phyloP scores from a whole-genome alignment of 1,140 invertebrate genomes.

The Drosophila persimilis region DNA sequence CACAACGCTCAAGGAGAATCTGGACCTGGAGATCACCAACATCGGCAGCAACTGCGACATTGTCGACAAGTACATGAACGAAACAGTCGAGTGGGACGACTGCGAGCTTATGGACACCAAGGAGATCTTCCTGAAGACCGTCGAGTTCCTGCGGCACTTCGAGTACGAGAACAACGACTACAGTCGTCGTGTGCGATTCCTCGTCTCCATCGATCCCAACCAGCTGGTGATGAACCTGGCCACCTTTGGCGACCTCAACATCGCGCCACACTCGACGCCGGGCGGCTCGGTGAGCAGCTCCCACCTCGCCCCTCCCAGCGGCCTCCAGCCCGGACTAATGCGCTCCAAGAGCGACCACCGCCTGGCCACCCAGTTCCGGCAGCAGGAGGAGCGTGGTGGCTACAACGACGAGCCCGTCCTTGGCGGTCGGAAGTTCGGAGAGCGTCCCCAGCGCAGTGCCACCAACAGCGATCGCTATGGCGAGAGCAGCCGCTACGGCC shows the following conservation, averaged over 20 bases:
- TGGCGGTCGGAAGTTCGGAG: slow-evolving; percentile 89
- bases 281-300: slow-evolving; percentile 82
- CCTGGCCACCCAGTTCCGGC: slow-evolving; percentile 93
- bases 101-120: slow-evolving; percentile 95
- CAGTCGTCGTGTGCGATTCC: slow-evolving; percentile 91
- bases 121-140: slow-evolving; percentile 96
- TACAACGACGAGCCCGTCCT: slow-evolving; percentile 86
- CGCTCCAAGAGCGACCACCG: slow-evolving; percentile 97
- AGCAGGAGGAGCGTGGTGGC: slow-evolving; percentile 89
- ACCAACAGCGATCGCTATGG: slow-evolving; percentile 83
- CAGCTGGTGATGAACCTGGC: slow-evolving; percentile 92
- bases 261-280: slow-evolving; percentile 85
- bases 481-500: slow-evolving; percentile 84
- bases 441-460: slow-evolving; percentile 84
- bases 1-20: slow-evolving; percentile 94
- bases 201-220: slow-evolving; percentile 94
- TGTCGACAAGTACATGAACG: slow-evolving; percentile 96
- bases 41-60: slow-evolving; percentile 97
- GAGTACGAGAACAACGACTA: slow-evolving; percentile 96
- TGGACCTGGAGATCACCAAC: slow-evolving; percentile 96
- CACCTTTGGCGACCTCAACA: slow-evolving; percentile 94
- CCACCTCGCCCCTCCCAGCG: slow-evolving; percentile 85
- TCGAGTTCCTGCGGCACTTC: slow-evolving; percentile 96
- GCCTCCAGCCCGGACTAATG: slow-evolving; percentile 89
- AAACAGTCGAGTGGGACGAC: slow-evolving; percentile 94